Conservation (phyloP, 2,797 vertebrate species). For the Xiphorhynchus erythropygius region DNA sequence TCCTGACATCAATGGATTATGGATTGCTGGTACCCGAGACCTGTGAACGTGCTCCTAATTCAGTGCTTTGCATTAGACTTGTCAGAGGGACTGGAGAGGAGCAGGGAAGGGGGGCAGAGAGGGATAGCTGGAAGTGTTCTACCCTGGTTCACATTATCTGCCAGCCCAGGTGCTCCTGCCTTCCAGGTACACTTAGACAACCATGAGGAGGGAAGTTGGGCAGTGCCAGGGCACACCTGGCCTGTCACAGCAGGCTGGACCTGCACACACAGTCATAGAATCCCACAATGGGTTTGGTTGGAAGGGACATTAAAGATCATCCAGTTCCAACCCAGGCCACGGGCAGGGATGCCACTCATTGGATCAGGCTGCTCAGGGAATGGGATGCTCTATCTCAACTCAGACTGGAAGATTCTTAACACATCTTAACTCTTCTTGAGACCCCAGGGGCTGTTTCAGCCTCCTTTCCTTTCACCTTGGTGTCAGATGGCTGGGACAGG, state of each 20-base stretch:
- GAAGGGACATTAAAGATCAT: background rate
- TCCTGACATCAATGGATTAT: background rate
- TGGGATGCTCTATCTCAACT: background rate
- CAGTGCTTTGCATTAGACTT: background rate
- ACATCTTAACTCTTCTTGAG: background rate
- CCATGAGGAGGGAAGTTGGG: background rate
- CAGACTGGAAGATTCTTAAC: background rate
- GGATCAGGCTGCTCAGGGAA: background rate
- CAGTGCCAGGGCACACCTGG: background rate
- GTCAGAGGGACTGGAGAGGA: background rate
- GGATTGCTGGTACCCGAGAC: background rate
- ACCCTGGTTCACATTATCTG: accelerated
- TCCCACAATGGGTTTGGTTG: background rate
- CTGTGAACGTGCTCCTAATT: background rate
- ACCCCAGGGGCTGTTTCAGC: background rate
- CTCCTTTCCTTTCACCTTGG: accelerated
- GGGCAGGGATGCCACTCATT: background rate
- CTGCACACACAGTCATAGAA: accelerated
- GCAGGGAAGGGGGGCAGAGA: background rate
- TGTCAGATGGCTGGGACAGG: background rate
- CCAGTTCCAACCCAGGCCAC: background rate
- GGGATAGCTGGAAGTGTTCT: background rate
- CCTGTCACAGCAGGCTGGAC: background rate
- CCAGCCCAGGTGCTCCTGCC: background rate
- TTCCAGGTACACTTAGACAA: background rate